Evolutionary conservation across 2,113 vertebrate species (phyloP), one percentile per base, ranked within the genome.

Genomic region (Urocolius indicus): DNA sequence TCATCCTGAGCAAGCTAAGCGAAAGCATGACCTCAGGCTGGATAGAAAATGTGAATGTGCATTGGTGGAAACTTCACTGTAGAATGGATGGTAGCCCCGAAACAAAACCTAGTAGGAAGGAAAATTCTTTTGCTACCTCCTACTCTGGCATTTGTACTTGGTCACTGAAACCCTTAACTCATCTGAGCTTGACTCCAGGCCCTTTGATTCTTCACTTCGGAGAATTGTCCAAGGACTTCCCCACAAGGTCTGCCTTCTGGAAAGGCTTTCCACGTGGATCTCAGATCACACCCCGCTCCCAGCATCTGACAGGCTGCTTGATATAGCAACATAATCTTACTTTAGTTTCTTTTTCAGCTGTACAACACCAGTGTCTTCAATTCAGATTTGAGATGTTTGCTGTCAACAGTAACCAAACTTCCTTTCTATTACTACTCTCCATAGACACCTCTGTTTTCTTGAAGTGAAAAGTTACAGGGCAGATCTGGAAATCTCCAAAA

Each of bases 1-100:
- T 97, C 73, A 89, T 93, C 83, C 80, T 79, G 89, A 97, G 91
- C 72, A 96, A 96, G 85, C 63, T 91, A 95, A 97, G 86, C 94
- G 95, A 95, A 90, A 97, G 90, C 63, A 85, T 46, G 91, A 97
- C 87, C 89, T 96, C 4, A 16, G 89, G 49, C 95, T 93, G 24
- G 83, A 95, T 80, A 89, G 95, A 97, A 97, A 97, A 96, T 57
- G 45, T 84, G 82, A 97, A 84, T 9, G 4, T 88, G 72, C 62
- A 81, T 15, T 93, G 78, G 78, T 92, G 85, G 80, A 96, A 97
- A 96, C 61, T 79, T 94, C 94, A 89, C 80, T 78, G 84, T 76
- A 80, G 43, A 79, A 55, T 61, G 83, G 73, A 91, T 95, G 90
- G 94, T 63, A 92, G 92, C 57, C 66, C 76, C 94, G 71, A 94